Percentiles rank a stretch among this genome's conserved stretches.
Conservation (phyloP, 2,888 invertebrate species). For the Plusia festucae region DNA sequence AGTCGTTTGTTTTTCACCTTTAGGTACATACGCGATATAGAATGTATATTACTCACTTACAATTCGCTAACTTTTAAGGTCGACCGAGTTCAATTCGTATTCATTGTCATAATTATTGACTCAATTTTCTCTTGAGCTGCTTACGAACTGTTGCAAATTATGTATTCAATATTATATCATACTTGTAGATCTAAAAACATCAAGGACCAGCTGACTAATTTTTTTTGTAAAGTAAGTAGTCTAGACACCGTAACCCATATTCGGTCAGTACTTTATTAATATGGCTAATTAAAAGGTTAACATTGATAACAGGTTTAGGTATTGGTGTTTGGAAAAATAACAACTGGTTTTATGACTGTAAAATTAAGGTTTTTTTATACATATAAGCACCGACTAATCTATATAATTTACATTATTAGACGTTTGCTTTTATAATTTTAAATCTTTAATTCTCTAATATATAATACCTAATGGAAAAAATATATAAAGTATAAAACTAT, state of each 20-base stretch:
- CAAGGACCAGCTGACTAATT: background rate
- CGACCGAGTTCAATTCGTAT: conserved; percentile 5
- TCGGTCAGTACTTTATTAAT: background rate
- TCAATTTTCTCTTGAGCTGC: background rate
- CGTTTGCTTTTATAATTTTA: no score
- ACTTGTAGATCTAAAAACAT: no score
- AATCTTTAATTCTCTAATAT: no score
- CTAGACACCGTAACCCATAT: background rate
- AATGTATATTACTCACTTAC: background rate
- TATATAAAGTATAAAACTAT: no score
- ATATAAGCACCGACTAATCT: no score
- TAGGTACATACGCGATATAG: background rate
- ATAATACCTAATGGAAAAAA: no score
- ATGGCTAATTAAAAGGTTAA: conserved; percentile 1
- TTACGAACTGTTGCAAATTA: background rate
- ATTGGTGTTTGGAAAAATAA: background rate
- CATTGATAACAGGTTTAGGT: background rate
- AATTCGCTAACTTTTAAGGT: conserved; percentile 1
- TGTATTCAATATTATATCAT: no score
- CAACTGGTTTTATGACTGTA: no score
- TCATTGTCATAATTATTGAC: conserved; percentile 1
- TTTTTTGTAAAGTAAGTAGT: background rate
- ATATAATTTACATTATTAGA: no score
- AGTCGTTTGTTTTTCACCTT: background rate
- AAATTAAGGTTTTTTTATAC: no score